Percentiles rank a stretch among this genome's conserved stretches.
Conservation (phyloP, 2,888 invertebrate species). For the Heteropelma amictum region DNA sequence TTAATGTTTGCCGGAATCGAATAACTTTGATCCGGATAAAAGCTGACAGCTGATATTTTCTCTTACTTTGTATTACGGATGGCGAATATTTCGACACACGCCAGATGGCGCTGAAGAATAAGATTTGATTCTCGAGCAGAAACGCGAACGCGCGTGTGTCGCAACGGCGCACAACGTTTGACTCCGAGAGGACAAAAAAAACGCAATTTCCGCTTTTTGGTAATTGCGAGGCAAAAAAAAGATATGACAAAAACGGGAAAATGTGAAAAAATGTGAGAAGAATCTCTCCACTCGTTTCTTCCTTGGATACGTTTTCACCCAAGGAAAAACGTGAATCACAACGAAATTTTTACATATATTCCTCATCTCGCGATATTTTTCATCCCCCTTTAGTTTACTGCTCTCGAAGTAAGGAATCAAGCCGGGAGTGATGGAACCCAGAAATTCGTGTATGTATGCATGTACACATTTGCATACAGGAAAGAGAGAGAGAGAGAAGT, state of each 20-base stretch:
- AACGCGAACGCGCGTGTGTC: slow-evolving; percentile 3
- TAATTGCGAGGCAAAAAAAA: too few species aligned
- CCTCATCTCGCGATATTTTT: not conserved
- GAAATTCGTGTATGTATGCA: slow-evolving; percentile 30
- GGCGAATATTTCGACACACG: slow-evolving; percentile 10
- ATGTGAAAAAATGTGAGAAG: too few species aligned
- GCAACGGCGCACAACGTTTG: not conserved
- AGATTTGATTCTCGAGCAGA: not conserved
- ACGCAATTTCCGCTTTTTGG: too few species aligned
- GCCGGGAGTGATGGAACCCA: slow-evolving; percentile 51
- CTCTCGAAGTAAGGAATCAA: slow-evolving; percentile 49
- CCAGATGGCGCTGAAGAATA: slow-evolving; percentile 27
- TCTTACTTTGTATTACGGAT: not conserved
- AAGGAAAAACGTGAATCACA: too few species aligned
- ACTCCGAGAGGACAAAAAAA: not conserved
- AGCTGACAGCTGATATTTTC: slow-evolving; percentile 7
- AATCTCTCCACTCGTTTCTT: too few species aligned
- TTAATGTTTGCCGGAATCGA: not conserved
- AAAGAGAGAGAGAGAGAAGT: not conserved
- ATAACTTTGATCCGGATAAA: not conserved
- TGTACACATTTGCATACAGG: not conserved
- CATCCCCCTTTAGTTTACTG: slow-evolving; percentile 1
- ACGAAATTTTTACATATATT: not conserved
- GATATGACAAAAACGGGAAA: too few species aligned
- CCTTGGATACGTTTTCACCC: too few species aligned